These are phyloP conservation scores for Cephonodes hylas DNA, from an alignment of 2,888 invertebrate genomes.

Conservation along the genomic window DNA sequence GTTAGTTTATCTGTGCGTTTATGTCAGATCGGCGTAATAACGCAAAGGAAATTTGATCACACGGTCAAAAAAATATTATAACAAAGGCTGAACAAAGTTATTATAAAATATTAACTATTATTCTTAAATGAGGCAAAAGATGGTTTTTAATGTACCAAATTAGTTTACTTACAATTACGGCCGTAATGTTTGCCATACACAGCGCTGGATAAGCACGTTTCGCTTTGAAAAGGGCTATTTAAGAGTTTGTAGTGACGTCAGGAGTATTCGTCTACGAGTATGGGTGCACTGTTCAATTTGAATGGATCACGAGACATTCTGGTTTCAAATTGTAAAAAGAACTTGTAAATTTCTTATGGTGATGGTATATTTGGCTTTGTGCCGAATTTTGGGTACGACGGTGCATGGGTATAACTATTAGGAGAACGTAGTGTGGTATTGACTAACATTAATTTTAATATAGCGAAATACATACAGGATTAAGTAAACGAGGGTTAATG, in stretches of 20 bases:
- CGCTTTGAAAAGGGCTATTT: slow-evolving; percentile 51
- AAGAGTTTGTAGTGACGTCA: slow-evolving; percentile 50
- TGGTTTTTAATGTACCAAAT: neutral
- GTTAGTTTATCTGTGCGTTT: too few species aligned
- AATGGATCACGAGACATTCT: slow-evolving; percentile 28
- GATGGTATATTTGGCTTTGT: slow-evolving; percentile 23
- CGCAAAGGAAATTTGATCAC: too few species aligned
- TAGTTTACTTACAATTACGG: slow-evolving; percentile 40
- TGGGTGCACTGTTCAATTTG: slow-evolving; percentile 43
- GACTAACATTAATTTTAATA: slow-evolving; percentile 29
- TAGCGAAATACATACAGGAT: slow-evolving; percentile 4
- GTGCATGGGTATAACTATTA: slow-evolving; percentile 38
- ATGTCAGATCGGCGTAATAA: too few species aligned
- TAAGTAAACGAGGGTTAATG: slow-evolving; percentile 29
- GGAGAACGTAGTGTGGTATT: slow-evolving; percentile 41
- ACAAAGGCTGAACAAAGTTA: too few species aligned
- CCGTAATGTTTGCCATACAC: slow-evolving; percentile 41
- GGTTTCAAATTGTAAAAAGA: slow-evolving; percentile 20
- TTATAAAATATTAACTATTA: too few species aligned
- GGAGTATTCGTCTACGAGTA: slow-evolving; percentile 30
- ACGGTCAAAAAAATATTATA: too few species aligned
- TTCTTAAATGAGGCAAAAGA: slow-evolving; percentile 14
- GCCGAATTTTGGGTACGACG: slow-evolving; percentile 17
- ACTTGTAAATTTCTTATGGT: slow-evolving; percentile 14
- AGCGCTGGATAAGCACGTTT: slow-evolving; percentile 53